phyloP scores from a whole-genome alignment of 2,113 vertebrate genomes.

The Seriola dumerili region DNA sequence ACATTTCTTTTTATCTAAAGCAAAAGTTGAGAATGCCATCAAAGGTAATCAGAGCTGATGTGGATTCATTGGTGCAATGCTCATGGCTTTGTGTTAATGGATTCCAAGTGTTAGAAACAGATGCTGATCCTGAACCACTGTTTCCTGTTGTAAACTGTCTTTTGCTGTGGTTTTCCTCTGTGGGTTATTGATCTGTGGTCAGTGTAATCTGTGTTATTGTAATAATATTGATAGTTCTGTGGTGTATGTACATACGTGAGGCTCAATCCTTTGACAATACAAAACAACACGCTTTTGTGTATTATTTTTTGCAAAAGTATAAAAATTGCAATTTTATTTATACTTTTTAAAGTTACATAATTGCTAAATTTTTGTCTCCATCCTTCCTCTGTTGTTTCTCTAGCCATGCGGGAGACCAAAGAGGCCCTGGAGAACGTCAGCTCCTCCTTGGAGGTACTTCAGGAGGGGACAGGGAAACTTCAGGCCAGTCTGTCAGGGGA shows the following conservation, averaged over 20 bases:
- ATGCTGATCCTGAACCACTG: constrained; percentile 16
- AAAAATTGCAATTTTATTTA: too few species aligned
- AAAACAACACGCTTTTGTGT: background rate
- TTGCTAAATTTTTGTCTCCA: background rate
- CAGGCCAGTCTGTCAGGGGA: constrained; percentile 82
- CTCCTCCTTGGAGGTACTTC: constrained; percentile 85
- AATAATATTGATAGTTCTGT: background rate
- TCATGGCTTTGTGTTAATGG: constrained; percentile 45
- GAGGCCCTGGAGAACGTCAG: constrained; percentile 88
- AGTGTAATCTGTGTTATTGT: constrained; percentile 7
- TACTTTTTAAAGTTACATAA: background rate
- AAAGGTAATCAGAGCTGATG: constrained; percentile 85
- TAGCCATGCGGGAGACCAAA: constrained; percentile 91
- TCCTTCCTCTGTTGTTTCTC: background rate
- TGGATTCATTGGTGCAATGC: constrained; percentile 62
- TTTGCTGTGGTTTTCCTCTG: constrained; percentile 35
- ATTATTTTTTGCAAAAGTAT: background rate
- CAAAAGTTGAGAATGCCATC: constrained; percentile 89
- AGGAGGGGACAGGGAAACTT: constrained; percentile 84
- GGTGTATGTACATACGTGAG: background rate
- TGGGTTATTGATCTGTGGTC: constrained; percentile 39
- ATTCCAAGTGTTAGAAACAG: background rate
- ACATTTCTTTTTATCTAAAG: constrained; percentile 82
- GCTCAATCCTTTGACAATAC: background rate
- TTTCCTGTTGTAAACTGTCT: constrained; percentile 9